phyloP scores from a whole-genome alignment of 2,888 invertebrate species.

The Ectemnius lituratus region DNA sequence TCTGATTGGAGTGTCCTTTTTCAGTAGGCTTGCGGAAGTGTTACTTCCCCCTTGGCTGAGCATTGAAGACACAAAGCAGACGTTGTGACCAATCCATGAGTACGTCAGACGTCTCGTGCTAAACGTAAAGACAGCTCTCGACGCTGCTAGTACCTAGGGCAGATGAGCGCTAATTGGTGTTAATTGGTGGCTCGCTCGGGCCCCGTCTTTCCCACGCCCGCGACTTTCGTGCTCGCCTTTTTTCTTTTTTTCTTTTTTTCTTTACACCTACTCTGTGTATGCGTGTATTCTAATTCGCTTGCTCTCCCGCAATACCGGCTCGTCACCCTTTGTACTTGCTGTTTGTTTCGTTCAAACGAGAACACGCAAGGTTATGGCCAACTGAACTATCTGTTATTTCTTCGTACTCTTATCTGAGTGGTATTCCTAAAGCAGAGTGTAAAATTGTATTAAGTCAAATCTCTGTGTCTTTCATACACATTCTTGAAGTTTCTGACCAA shows the following conservation, averaged over 20 bases:
- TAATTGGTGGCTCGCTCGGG: slow-evolving; percentile 75
- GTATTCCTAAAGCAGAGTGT: too few species aligned
- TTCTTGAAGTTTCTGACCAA: too few species aligned
- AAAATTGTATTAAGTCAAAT: too few species aligned
- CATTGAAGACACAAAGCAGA: slow-evolving; percentile 51
- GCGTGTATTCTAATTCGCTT: slow-evolving; percentile 59
- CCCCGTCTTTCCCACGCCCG: slow-evolving; percentile 76
- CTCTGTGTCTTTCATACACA: too few species aligned
- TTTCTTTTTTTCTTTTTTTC: slow-evolving; percentile 38
- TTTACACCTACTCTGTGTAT: slow-evolving; percentile 25
- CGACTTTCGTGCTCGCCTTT: slow-evolving; percentile 74
- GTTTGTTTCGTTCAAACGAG: slow-evolving; percentile 45
- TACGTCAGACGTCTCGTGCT: slow-evolving; percentile 53
- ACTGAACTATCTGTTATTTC: slow-evolving; percentile 40
- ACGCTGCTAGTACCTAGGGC: slow-evolving; percentile 71
- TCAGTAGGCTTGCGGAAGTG: slow-evolving; percentile 28
- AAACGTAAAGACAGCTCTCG: slow-evolving; percentile 62
- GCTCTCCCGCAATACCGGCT: slow-evolving; percentile 28
- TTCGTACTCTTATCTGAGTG: slow-evolving; percentile 14
- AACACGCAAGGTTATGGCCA: slow-evolving; percentile 31
- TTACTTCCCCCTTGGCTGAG: slow-evolving; percentile 12
- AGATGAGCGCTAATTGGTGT: slow-evolving; percentile 78
- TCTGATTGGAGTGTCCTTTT: slow-evolving; percentile 11
- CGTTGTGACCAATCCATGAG: slow-evolving; percentile 55
- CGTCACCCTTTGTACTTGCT: slow-evolving; percentile 37